A percentile compares a stretch with the other conserved stretches of the same genome.
These are phyloP conservation scores for Buphagus erythrorhynchus DNA, from an alignment of 2,797 vertebrate genomes.

Conservation along the genomic window DNA sequence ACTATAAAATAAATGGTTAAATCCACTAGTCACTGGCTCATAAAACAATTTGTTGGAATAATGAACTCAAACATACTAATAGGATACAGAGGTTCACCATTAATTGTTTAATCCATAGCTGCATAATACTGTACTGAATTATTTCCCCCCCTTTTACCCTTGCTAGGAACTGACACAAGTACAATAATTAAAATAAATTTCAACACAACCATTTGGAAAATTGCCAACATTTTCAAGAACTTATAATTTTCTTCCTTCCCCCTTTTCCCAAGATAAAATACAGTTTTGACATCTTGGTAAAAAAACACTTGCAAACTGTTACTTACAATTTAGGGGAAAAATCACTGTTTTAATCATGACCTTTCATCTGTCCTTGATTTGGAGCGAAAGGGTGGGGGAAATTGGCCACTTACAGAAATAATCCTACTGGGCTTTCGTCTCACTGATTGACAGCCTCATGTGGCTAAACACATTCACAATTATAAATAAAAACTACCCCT, in stretches of 20 bases:
- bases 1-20: conserved; percentile 55
- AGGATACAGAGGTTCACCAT: conserved; percentile 48
- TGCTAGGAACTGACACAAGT: conserved; percentile 76
- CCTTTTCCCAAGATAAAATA: conserved; percentile 62
- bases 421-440: conserved; percentile 75
- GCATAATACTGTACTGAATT: conserved; percentile 65
- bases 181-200: conserved; percentile 83
- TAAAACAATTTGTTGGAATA: conserved; percentile 60
- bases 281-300: conserved; percentile 82
- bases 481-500: conserved; percentile 73
- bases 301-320: conserved; percentile 81
- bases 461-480: conserved; percentile 73
- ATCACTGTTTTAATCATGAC: conserved; percentile 84
- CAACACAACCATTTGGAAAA: conserved; percentile 74
- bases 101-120: conserved; percentile 75
- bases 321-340: conserved; percentile 69
- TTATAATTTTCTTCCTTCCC: conserved; percentile 76
- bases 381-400: conserved; percentile 50
- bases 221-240: conserved; percentile 75
- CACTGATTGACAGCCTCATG: conserved; percentile 77
- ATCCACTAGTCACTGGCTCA: conserved; percentile 20
- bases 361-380: conserved; percentile 82
- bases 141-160: conserved; percentile 61
- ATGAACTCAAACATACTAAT: conserved; percentile 53
- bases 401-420: conserved; percentile 81